Evolutionary conservation across 2,113 vertebrate species (phyloP), one percentile per base, ranked within the genome.

Genomic region (Trogon surrucura): DNA sequence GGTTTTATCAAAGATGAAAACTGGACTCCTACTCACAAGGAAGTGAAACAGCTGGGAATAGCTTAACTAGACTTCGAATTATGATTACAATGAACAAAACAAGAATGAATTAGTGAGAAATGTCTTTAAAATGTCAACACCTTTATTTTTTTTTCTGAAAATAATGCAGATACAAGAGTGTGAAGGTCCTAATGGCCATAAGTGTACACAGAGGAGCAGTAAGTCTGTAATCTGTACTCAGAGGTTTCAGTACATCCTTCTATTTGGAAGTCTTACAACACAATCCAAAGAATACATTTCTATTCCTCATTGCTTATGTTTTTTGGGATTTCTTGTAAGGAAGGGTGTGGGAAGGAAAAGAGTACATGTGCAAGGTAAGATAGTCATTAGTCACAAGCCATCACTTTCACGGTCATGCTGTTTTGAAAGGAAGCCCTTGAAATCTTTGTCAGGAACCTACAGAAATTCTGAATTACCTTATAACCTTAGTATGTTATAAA

Each of bases 281-380:
- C 14, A 77, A 66, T 17, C 8, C 7, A 54, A 86, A 77, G 14
- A 58, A 47, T 1, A 44, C 4, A 47, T 22, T 89, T 70, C 12
- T 73, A 5, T 53, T 80, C 34, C 27, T 77, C 21, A 41, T 8
- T 66, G 32, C 7, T 73, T 57, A 14, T 54, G 11, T 29, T 84
- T 53, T 62, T 71, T 12, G 65, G 23, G 23, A 73, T 44, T 92
- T 66, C 30, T 78, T 34, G 12, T 30, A 27, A 78, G 32, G 16
- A 67, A 50, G 3, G 2, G 1, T 0, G 2, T 2, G 0, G 21
- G 0, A 1, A 8, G 6, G 4, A 12, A 22, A 8, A 50, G 11
- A 34, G 2, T 61, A 6, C 10, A 15, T 41, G 6, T 23, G 2
- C 36, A n/a, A 45, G 19, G 6, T 17, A 57, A 83, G 61, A 47